Conservation (phyloP, 2,113 vertebrate species). For the Sebastes fasciatus region DNA sequence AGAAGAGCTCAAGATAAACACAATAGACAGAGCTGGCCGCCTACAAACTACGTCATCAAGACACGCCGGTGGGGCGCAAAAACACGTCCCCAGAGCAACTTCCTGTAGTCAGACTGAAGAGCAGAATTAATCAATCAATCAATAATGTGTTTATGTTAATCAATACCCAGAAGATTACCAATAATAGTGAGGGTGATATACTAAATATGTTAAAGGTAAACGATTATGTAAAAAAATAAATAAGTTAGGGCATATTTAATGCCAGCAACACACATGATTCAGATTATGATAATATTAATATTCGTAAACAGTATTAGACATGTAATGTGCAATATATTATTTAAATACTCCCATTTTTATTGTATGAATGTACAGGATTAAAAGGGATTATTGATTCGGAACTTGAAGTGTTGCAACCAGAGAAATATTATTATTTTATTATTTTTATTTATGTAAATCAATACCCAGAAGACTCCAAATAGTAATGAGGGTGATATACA, state of each 20-base stretch:
- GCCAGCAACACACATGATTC: too few relatives aligned
- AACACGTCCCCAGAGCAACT: conserved; percentile 37
- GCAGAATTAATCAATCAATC: neutral
- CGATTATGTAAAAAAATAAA: neutral
- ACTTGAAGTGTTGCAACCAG: too few relatives aligned
- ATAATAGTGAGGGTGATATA: neutral
- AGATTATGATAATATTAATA: neutral
- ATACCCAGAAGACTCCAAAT: neutral
- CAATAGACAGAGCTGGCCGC: conserved; percentile 76
- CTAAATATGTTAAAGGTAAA: neutral
- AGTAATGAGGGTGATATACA: neutral
- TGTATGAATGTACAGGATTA: neutral
- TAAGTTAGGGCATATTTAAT: too few relatives aligned
- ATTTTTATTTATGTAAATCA: neutral
- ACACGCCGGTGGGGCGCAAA: conserved; percentile 18
- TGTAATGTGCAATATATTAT: neutral
- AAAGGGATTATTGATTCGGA: neutral
- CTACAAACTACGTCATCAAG: conserved; percentile 66
- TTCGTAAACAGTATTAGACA: neutral
- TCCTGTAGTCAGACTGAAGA: conserved; percentile 2
- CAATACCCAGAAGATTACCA: neutral
- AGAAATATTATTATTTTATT: too few relatives aligned
- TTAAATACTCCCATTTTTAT: neutral
- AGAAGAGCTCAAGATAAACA: conserved; percentile 75
- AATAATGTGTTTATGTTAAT: neutral